Conservation (phyloP, 2,888 invertebrate genomes). For the Machimus rusticus region DNA sequence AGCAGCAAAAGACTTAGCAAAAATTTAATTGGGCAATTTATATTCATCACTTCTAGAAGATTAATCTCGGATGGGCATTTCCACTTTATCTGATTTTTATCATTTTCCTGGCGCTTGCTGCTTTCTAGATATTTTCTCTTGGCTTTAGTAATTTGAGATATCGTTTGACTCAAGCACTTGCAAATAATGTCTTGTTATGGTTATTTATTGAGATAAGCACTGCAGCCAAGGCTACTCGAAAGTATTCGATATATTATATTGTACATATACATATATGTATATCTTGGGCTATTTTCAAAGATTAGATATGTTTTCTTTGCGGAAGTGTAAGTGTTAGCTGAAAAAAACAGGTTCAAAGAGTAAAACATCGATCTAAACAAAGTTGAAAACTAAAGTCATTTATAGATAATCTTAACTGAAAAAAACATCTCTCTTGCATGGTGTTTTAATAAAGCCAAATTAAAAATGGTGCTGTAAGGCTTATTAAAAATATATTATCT, state of each 20-base stretch:
- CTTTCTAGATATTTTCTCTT: not conserved
- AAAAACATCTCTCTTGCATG: too few species aligned
- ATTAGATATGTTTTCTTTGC: not conserved
- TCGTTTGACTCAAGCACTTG: not conserved
- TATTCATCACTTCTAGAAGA: conserved; percentile 29
- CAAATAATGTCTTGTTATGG: not conserved
- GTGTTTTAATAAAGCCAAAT: too few species aligned
- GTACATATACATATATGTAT: not conserved
- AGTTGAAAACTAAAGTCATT: not conserved
- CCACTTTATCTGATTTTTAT: conserved; percentile 24
- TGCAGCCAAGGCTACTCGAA: not conserved
- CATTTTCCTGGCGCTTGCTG: not conserved
- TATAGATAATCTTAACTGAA: not conserved
- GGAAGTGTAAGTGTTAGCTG: not conserved
- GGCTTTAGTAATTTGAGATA: not conserved
- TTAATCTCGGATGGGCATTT: not conserved
- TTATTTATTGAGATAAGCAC: not conserved
- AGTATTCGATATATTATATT: not conserved
- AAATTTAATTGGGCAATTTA: conserved; percentile 33
- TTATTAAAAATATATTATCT: too few species aligned
- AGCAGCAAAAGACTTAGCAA: not conserved
- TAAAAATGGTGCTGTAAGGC: too few species aligned
- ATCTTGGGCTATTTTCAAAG: not conserved
- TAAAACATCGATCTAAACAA: not conserved
- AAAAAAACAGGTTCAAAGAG: not conserved